Evolutionary conservation across 1,140 invertebrate species (phyloP).

Genomic region (Drosophila gunungcola): DNA sequence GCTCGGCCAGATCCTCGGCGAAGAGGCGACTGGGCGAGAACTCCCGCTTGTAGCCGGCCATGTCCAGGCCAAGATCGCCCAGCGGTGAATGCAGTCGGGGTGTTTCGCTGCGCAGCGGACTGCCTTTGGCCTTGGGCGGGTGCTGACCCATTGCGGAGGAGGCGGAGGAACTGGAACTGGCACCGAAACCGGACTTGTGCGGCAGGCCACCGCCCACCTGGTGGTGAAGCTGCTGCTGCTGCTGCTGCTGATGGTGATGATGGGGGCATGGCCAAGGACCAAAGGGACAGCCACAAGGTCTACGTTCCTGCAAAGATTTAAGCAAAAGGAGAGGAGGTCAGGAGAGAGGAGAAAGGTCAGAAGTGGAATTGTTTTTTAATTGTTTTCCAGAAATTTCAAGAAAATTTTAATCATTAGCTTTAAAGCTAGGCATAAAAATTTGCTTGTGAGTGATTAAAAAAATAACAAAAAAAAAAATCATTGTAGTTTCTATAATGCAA

Average conservation of each 20-base stretch:
- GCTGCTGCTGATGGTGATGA: constrained; percentile 76
- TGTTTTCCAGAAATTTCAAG: no score
- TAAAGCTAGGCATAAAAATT: no score
- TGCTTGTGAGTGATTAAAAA: no score
- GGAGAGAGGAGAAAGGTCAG: no score
- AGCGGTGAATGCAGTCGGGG: constrained; percentile 86
- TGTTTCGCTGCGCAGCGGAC: constrained; percentile 86
- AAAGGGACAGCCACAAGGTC: no score
- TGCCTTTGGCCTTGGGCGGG: constrained; percentile 82
- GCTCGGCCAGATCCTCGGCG: constrained; percentile 86
- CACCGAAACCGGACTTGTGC: constrained; percentile 72
- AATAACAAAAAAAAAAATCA: no score
- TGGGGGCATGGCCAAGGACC: background rate
- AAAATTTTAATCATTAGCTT: no score
- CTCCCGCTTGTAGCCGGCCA: constrained; percentile 88
- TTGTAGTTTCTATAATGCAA: no score
- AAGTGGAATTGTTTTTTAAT: no score
- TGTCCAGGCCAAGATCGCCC: constrained; percentile 87
- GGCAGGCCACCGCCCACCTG: constrained; percentile 32
- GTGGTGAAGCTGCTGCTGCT: constrained; percentile 75
- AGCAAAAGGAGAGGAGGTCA: no score
- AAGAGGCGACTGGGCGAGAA: constrained; percentile 88
- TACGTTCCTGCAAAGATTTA: no score
- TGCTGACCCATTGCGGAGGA: constrained; percentile 29
- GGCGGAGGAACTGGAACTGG: constrained; percentile 62